phyloP scores from a whole-genome alignment of 37 sponge, comb jelly and placozoan species.

The Halichondria panicea region DNA sequence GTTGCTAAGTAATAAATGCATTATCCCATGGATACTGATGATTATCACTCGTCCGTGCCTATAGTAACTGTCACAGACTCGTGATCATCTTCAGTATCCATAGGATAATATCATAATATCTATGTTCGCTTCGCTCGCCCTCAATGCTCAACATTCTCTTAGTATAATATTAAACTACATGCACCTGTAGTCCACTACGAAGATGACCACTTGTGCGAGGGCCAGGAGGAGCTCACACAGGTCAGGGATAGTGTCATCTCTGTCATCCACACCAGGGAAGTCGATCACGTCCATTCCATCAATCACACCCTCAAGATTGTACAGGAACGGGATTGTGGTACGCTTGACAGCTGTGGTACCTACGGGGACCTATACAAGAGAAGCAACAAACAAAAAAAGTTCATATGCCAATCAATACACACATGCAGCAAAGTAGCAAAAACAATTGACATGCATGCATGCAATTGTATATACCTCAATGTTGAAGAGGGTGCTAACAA shows the following conservation, averaged over 20 bases:
- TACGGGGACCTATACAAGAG: conserved; percentile 39
- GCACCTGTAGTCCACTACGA: conserved; percentile 73
- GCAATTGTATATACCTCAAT: conserved; percentile 20
- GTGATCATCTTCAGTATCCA: too few relatives aligned
- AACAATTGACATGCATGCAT: not conserved
- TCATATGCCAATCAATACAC: too few relatives aligned
- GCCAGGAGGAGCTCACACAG: conserved; percentile 42
- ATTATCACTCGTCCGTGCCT: too few relatives aligned
- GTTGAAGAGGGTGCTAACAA: conserved; percentile 49
- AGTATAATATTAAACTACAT: too few relatives aligned
- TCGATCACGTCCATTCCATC: conserved; percentile 69
- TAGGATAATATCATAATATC: too few relatives aligned
- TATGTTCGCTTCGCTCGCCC: too few relatives aligned
- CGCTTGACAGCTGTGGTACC: conserved; percentile 64
- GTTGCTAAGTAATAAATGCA: too few relatives aligned
- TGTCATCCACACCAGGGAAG: conserved; percentile 78
- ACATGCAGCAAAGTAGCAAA: not conserved
- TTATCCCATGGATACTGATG: too few relatives aligned
- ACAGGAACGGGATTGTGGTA: conserved; percentile 72
- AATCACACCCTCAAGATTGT: conserved; percentile 44
- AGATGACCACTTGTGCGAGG: conserved; percentile 60
- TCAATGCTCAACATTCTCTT: too few relatives aligned
- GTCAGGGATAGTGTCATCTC: conserved; percentile 46
- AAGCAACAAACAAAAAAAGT: too few relatives aligned
- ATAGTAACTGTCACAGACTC: too few relatives aligned